Percentiles rank a stretch among this genome's conserved stretches.
Conservation (phyloP, 2,888 invertebrate genomes). For the Colostygia pectinataria region DNA sequence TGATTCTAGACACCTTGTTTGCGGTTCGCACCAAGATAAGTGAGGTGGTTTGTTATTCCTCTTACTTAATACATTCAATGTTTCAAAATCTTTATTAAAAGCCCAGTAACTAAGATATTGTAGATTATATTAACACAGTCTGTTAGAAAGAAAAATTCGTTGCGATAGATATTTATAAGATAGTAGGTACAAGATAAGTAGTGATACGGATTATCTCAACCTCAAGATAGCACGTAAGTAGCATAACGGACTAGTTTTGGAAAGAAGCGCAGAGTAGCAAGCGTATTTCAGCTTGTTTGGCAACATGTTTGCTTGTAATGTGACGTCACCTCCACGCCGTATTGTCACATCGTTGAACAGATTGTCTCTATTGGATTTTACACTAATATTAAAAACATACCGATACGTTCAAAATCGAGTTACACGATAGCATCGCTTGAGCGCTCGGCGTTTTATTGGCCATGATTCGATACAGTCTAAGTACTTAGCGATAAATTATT, state of each 20-base stretch:
- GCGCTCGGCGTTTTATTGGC: conserved; percentile 35
- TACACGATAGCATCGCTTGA: conserved; percentile 26
- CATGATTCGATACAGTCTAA: conserved; percentile 41
- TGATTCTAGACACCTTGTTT: neutral
- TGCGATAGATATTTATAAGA: conserved; percentile 12
- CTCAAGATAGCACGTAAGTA: conserved; percentile 50
- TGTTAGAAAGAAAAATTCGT: neutral
- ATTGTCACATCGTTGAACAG: conserved; percentile 24
- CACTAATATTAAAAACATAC: conserved; percentile 28
- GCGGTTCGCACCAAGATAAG: too few relatives aligned
- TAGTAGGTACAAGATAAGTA: conserved; percentile 23
- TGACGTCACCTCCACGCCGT: conserved; percentile 34
- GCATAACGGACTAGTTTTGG: conserved; percentile 34
- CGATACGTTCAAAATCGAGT: conserved; percentile 31
- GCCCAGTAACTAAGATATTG: too few relatives aligned
- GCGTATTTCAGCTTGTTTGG: conserved; percentile 33
- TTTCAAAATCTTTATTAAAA: too few relatives aligned
- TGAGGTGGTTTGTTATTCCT: too few relatives aligned
- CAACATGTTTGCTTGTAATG: conserved; percentile 45
- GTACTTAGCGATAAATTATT: conserved; percentile 56
- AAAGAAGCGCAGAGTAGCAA: conserved; percentile 36
- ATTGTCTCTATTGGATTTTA: neutral
- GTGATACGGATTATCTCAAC: conserved; percentile 56
- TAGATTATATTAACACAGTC: neutral
- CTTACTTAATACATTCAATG: too few relatives aligned